Evolutionary conservation across 2,888 invertebrate genomes (phyloP).

Genomic region (Anaspis maculata): DNA sequence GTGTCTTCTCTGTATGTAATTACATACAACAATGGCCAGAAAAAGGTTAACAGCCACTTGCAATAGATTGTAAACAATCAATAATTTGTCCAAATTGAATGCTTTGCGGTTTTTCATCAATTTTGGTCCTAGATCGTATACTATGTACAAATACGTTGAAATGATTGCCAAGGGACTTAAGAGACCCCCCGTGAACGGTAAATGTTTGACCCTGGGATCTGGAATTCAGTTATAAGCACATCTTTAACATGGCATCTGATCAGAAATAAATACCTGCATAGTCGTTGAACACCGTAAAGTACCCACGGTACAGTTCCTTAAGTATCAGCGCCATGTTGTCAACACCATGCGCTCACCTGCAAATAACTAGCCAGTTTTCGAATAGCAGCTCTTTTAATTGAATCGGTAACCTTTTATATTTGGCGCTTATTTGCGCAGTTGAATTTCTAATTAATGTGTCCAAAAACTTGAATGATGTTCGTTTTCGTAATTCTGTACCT

Average conservation of each 20-base stretch:
- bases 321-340: neutral
- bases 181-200: conserved; percentile 20
- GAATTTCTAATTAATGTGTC: too few species aligned
- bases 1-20: too few species aligned
- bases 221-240: conserved; percentile 11
- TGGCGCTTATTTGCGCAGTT: too few species aligned
- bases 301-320: neutral
- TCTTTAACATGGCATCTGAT: neutral
- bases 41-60: conserved; percentile 22
- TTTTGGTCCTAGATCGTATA: conserved; percentile 20
- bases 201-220: conserved; percentile 21
- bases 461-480: too few species aligned
- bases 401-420: too few species aligned
- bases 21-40: conserved; percentile 18
- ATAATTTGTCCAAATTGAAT: conserved; percentile 19
- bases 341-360: too few species aligned
- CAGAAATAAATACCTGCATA: neutral
- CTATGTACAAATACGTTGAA: conserved; percentile 19
- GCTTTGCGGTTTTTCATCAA: conserved; percentile 24
- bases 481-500: too few species aligned
- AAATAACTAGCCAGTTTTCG: too few species aligned
- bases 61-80: conserved; percentile 20
- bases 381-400: too few species aligned
- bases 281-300: neutral
- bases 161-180: conserved; percentile 13